phyloP scores from a whole-genome alignment of 2,888 invertebrate species.

The Capitulum mitella region DNA sequence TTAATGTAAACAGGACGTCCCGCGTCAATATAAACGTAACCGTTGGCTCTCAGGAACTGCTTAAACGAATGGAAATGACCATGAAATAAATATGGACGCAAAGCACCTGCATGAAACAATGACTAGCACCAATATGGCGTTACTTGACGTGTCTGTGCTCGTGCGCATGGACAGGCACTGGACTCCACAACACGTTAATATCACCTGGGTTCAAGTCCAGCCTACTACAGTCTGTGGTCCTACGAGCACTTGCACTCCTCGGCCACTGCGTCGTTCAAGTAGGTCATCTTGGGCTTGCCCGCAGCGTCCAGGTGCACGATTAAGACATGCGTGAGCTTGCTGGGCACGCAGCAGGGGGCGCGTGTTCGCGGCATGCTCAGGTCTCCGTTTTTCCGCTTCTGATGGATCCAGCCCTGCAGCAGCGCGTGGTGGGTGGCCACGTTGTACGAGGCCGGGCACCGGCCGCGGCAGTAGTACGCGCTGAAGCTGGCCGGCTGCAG shows the following conservation, averaged over 20 bases:
- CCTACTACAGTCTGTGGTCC: conserved; percentile 35
- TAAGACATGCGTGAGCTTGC: conserved; percentile 57
- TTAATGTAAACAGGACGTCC: too few species aligned
- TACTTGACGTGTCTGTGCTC: not conserved
- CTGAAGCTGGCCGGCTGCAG: conserved; percentile 62
- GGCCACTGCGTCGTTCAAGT: conserved; percentile 63
- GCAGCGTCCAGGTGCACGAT: conserved; percentile 59
- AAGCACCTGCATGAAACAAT: not conserved
- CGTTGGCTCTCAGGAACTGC: not conserved
- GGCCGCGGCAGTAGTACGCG: conserved; percentile 62
- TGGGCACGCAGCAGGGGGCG: conserved; percentile 65
- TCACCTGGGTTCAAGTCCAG: too few species aligned
- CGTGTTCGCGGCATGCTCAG: conserved; percentile 48
- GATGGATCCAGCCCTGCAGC: conserved; percentile 60
- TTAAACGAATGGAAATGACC: conserved; percentile 2
- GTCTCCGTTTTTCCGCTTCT: conserved; percentile 42
- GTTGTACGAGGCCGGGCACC: conserved; percentile 60
- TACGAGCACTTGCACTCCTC: conserved; percentile 64
- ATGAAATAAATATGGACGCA: conserved; percentile 27
- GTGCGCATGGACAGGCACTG: too few species aligned
- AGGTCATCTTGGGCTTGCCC: conserved; percentile 57
- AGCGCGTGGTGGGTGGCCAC: conserved; percentile 63
- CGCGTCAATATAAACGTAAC: too few species aligned
- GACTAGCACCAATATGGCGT: not conserved
- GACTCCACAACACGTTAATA: too few species aligned